These are phyloP conservation scores for Poliocrania exsul DNA, from an alignment of 2,797 vertebrate species.

Conservation along the genomic window DNA sequence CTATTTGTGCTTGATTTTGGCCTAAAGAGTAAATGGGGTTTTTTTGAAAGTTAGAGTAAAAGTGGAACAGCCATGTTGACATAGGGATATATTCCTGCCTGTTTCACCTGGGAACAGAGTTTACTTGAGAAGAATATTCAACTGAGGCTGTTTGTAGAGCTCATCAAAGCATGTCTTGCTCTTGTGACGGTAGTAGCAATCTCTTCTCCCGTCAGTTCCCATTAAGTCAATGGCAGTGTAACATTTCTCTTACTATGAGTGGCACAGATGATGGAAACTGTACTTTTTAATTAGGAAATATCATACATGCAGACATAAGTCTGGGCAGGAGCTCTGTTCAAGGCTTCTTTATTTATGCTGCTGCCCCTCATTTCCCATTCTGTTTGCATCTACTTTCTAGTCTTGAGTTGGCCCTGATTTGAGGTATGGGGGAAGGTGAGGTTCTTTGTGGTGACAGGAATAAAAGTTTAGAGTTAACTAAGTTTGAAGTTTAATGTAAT, in stretches of 20 bases:
- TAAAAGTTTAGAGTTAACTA: neutral
- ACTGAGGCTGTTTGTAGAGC: neutral
- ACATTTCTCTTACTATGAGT: neutral
- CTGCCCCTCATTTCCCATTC: conserved; percentile 13
- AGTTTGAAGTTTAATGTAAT: neutral
- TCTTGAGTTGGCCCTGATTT: neutral
- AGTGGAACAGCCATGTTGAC: neutral
- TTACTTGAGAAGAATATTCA: neutral
- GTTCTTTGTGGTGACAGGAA: neutral
- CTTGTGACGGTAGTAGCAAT: neutral
- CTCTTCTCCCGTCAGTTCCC: neutral
- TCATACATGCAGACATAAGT: neutral
- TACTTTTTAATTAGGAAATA: conserved; percentile 15
- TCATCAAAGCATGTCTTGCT: neutral
- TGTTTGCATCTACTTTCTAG: neutral
- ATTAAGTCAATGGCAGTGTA: neutral
- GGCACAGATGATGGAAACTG: neutral
- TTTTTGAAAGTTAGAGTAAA: neutral
- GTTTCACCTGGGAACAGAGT: neutral
- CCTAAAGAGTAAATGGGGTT: fast-evolving
- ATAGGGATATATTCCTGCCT: neutral
- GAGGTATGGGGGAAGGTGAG: neutral
- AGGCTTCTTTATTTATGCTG: fast-evolving
- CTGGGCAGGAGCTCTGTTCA: neutral
- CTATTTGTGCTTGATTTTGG: neutral